phyloP scores from a whole-genome alignment of 2,113 vertebrate genomes.

The Morone chrysops region DNA sequence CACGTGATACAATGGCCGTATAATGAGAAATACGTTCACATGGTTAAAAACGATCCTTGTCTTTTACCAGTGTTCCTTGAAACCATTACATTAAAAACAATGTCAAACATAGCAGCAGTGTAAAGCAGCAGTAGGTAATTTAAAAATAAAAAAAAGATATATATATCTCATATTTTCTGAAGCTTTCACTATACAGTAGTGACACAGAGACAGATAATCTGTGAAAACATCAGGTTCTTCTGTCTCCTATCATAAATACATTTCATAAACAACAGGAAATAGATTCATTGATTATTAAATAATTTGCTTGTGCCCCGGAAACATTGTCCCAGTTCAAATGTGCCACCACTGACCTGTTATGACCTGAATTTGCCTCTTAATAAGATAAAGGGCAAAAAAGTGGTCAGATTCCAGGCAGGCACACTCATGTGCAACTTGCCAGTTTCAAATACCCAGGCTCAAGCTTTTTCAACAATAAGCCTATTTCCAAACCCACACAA shows the following conservation, averaged over 20 bases:
- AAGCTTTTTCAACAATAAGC: slow-evolving; percentile 41
- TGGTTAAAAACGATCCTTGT: not conserved
- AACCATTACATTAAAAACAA: not conserved
- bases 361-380: not conserved
- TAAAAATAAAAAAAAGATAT: no score
- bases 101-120: not conserved
- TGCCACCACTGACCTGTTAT: not conserved
- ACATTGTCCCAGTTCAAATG: not conserved
- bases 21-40: not conserved
- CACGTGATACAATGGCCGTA: not conserved
- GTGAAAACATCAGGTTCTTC: no score
- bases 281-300: not conserved
- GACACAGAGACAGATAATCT: no score
- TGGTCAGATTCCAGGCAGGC: not conserved
- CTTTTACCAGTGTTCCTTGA: not conserved
- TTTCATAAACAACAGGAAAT: not conserved
- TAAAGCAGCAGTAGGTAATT: no score
- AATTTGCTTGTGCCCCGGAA: not conserved
- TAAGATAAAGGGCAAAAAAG: not conserved
- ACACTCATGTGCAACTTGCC: not conserved
- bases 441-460: slow-evolving; percentile 9
- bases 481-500: slow-evolving; percentile 51
- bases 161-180: no score
- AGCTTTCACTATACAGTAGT: no score
- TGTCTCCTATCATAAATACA: no score